Evolutionary conservation across 2,888 invertebrate genomes (phyloP), one percentile per base, ranked within the genome.

Genomic region (Pinctada fucata): DNA sequence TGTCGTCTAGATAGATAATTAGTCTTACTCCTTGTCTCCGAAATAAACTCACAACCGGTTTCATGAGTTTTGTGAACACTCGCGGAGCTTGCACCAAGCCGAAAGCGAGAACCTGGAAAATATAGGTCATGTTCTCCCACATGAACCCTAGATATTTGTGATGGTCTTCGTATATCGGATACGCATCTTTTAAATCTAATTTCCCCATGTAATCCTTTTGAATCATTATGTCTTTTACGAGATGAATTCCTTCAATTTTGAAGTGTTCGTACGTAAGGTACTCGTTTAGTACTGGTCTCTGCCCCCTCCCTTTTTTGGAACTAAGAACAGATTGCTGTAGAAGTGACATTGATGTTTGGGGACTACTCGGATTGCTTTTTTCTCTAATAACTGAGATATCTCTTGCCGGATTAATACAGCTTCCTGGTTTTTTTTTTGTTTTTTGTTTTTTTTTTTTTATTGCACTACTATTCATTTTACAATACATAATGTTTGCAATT

Each of bases 1-100:
- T 69, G 49, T 79, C 71, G 79, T 79, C 76, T 16, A 79, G 70
- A 31, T 72, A 79, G n/a, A 76, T 65, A 5, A 76, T 31, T 51
- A 77, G 51, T 5, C 79, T 58, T 3, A 76, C 45, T 16, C 79
- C 76, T 13, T 76, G 5, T 13, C 68, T 10, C 49, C 79, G 65
- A 8, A 72, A 58, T 49, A 67, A 75, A 48, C 58, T 68, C 10
- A 73, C 65, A 13, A 64, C 73, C 10, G 73, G 70, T 52, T 79
- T 76, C 76, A 76, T 69, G 6, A 76, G 3, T 52, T 79, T 76
- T 13, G 76, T 75, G 69, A 76, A 76, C 1, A 72, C 67, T 6
- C 50, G 16, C 3, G 79, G 76, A 5, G 65, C 66, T 58, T 73
- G 66, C 10, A 73, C 47, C 10, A 72, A 47, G 48, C 77, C 72